Evolutionary conservation across 2,888 invertebrate species (phyloP), one percentile per base, ranked within the genome.

Genomic region (Arge pagana): DNA sequence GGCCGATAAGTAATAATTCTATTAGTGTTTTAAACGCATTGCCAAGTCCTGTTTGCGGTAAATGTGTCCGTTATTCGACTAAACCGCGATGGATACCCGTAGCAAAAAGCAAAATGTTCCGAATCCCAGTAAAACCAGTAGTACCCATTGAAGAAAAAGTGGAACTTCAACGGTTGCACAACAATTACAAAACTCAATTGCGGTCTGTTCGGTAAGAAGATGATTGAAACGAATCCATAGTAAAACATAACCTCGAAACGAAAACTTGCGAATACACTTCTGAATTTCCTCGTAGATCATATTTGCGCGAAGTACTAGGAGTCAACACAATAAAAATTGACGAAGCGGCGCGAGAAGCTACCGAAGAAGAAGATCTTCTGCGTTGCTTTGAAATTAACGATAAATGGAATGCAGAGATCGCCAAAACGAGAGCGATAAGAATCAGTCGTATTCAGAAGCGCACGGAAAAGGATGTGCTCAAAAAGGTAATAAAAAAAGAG

Each of bases 21-120:
- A 1, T 21, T 7, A 30, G 35, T 8, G 21, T 24, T 26, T 33
- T 42, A 7, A 36, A 26, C 33, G 28, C 56, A 0, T 57, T 58
- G 13, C 55, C 55, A 4, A 61, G 58, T 41, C 42, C 50, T 7
- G 45, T 55, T 16, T 49, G 45, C 36, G 55, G 58, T 30, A 70
- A 73, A 57, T 59, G 75, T 45, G 77, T 84, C 5, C 77, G 86
- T 61, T 85, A 83, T 81, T 76, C 78, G 53, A 81, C 89, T 60
- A 93, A 93, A 75, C 93, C 93, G 0, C 79, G 86, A 56, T 90
- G 90, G 90, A 51, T 91, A 39, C 89, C 90, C 2, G 84, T 83
- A 10, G 93, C 93, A 0, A 90, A 89, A 78, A 85, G 84, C 61
- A 93, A 93, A 80, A 59, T 88, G 40, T 93, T 84, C 75, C 83